A percentile compares a stretch with the other conserved stretches of the same genome.
phyloP scores from a whole-genome alignment of 2,888 invertebrate genomes.

The Thecocarcelia acutangulata region DNA sequence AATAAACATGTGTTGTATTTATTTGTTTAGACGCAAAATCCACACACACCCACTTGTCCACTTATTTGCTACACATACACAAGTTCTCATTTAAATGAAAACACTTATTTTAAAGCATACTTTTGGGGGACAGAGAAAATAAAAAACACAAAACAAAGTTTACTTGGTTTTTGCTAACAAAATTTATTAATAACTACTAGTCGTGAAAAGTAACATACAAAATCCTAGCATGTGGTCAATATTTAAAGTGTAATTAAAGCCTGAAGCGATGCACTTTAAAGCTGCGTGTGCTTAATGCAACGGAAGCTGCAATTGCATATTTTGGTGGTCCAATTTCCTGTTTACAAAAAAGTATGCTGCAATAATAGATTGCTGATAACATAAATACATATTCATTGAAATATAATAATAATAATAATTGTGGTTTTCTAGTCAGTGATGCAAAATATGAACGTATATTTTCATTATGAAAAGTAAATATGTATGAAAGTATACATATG shows the following conservation, averaged over 20 bases:
- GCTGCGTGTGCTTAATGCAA: slow-evolving; percentile 58
- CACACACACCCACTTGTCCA: slow-evolving; percentile 59
- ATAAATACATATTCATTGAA: slow-evolving; percentile 3
- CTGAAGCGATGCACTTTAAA: slow-evolving; percentile 73
- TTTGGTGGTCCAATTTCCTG: slow-evolving; percentile 64
- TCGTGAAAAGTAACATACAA: slow-evolving; percentile 58
- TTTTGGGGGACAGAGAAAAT: slow-evolving; percentile 21
- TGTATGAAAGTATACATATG: slow-evolving; percentile 40
- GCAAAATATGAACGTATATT: slow-evolving; percentile 7
- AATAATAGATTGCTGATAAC: slow-evolving; percentile 51
- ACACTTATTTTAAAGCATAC: slow-evolving; percentile 43
- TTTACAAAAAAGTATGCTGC: slow-evolving; percentile 53
- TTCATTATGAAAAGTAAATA: slow-evolving; percentile 56
- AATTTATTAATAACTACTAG: slow-evolving; percentile 63
- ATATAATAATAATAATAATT: slow-evolving; percentile 41
- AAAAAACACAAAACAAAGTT: slow-evolving; percentile 29
- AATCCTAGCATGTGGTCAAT: slow-evolving; percentile 81
- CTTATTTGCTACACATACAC: slow-evolving; percentile 42
- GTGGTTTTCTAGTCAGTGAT: slow-evolving; percentile 53
- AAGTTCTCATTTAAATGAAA: background rate
- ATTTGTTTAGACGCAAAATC: slow-evolving; percentile 63
- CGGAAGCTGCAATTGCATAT: slow-evolving; percentile 70
- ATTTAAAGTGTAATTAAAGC: slow-evolving; percentile 81
- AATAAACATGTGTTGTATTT: slow-evolving; percentile 68
- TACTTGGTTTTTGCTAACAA: slow-evolving; percentile 25